These are phyloP conservation scores for Rhagologus leucostigma DNA, from an alignment of 2,113 vertebrate species.

Conservation along the genomic window DNA sequence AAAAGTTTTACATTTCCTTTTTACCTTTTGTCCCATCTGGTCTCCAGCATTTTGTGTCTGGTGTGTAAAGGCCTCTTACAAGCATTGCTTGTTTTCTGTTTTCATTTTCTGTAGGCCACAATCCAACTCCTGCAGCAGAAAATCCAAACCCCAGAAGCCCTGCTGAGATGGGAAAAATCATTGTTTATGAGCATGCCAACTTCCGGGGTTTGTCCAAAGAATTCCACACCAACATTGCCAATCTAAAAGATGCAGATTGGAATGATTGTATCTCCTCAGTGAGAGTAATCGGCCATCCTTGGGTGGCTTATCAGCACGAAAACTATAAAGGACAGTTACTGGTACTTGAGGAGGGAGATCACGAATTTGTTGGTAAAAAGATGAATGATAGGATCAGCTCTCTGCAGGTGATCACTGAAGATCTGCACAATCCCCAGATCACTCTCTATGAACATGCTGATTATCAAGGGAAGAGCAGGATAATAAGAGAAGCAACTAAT, in stretches of 20 bases:
- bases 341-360: conserved; percentile 27
- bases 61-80: background rate
- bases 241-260: background rate
- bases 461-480: background rate
- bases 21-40: background rate
- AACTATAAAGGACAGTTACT: background rate
- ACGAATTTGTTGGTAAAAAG: background rate
- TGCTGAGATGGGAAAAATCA: conserved; percentile 31
- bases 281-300: conserved; percentile 19
- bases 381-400: conserved; percentile 42
- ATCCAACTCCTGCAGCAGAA: background rate
- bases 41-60: background rate
- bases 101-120: background rate
- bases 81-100: background rate
- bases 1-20: background rate
- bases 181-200: background rate
- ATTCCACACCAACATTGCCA: background rate
- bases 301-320: conserved; percentile 9
- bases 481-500: background rate
- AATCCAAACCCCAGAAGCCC: background rate
- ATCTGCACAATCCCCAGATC: conserved; percentile 2
- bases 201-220: conserved; percentile 20
- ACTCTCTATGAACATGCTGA: background rate
- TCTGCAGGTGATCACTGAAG: background rate
- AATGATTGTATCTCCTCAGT: conserved; percentile 22